A percentile compares a stretch with the other conserved stretches of the same genome.
Evolutionary conservation across 2,888 invertebrate genomes (phyloP).

Genomic region (Drosophila multiciliata): DNA sequence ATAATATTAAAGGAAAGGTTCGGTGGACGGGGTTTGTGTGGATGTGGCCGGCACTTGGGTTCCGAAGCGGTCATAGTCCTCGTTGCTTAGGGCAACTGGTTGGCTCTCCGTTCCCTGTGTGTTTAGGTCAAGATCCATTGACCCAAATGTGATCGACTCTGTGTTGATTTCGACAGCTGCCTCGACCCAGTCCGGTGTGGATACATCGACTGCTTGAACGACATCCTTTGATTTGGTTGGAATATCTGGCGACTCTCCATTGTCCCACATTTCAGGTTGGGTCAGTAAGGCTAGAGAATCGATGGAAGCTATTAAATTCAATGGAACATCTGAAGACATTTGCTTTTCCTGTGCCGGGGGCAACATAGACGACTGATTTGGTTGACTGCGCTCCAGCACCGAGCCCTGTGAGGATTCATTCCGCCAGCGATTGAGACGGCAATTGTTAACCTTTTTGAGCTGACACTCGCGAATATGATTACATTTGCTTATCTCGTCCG

Average conservation of each 20-base stretch:
- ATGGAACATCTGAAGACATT: background rate
- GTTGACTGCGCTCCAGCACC: constrained; percentile 1
- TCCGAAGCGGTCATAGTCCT: constrained; percentile 42
- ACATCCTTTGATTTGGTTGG: background rate
- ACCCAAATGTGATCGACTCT: constrained; percentile 34
- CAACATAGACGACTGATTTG: background rate
- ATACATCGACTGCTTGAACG: no score
- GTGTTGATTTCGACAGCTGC: constrained; percentile 33
- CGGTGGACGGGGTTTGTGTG: constrained; percentile 41
- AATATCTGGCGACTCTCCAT: background rate
- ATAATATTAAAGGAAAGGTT: constrained; percentile 23
- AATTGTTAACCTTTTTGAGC: constrained; percentile 54
- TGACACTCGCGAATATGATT: constrained; percentile 31
- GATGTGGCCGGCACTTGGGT: constrained; percentile 56
- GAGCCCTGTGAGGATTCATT: background rate
- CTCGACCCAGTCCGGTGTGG: constrained; percentile 20
- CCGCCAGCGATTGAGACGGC: constrained; percentile 47
- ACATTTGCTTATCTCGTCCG: constrained; percentile 1
- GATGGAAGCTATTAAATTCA: background rate
- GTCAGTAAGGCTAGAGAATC: background rate
- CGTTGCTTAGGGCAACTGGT: background rate
- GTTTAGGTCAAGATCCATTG: constrained; percentile 5
- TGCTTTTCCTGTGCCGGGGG: constrained; percentile 14
- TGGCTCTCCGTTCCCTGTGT: constrained; percentile 29
- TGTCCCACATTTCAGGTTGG: constrained; percentile 11